phyloP scores from a whole-genome alignment of 2,113 vertebrate genomes.

The Chionodraco myersi region DNA sequence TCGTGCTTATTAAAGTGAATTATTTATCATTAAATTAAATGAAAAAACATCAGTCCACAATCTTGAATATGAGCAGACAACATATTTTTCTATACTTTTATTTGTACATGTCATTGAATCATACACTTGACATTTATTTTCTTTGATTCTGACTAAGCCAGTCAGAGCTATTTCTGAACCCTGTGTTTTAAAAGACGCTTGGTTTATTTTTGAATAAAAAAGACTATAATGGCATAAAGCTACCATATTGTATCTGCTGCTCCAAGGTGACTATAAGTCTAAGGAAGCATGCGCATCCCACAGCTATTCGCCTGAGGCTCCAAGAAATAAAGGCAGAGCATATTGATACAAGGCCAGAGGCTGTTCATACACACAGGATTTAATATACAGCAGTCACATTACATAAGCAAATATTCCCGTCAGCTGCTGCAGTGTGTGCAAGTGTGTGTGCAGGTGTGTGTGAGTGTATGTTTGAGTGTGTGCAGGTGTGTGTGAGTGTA shows the following conservation, averaged over 20 bases:
- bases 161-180: conserved; percentile 8
- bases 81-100: not conserved
- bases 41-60: not conserved
- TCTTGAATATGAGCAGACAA: too few relatives aligned
- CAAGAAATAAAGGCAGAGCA: conserved; percentile 29
- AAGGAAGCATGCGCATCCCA: not conserved
- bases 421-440: not conserved
- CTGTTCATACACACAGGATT: conserved; percentile 1
- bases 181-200: not conserved
- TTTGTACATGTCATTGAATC: not conserved
- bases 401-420: not conserved
- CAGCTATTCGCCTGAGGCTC: conserved; percentile 8
- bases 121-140: conserved; percentile 3
- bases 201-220: not conserved
- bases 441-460: not conserved
- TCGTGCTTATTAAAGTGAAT: conserved; percentile 7
- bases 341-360: conserved; percentile 12
- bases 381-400: not conserved
- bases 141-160: not conserved
- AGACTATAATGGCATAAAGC: conserved; percentile 1
- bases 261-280: not conserved
- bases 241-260: not conserved
- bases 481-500: not conserved
- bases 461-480: conserved; percentile 52
- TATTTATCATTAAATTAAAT: conserved; percentile 9